These are phyloP conservation scores for Agrotis clavis DNA, from an alignment of 2,888 invertebrate species.

Conservation along the genomic window DNA sequence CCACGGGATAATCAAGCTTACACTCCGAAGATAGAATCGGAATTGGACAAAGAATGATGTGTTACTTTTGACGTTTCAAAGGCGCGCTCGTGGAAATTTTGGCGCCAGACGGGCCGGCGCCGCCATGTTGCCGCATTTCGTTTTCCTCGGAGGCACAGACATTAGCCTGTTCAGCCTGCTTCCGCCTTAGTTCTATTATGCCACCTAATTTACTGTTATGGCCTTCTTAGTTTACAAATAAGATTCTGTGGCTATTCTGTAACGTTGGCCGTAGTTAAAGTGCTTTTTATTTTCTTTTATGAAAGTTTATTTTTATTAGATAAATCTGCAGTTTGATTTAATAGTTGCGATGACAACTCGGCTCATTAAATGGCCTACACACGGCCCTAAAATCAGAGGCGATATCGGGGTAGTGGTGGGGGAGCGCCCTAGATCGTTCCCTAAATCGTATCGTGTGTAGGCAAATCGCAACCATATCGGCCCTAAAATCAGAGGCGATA, in stretches of 20 bases:
- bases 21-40: fast-evolving
- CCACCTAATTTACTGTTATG: slow-evolving; percentile 84
- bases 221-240: slow-evolving; percentile 74
- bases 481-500: no score
- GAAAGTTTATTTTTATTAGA: neutral
- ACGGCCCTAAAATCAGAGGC: no score
- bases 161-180: slow-evolving; percentile 78
- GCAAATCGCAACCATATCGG: no score
- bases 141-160: slow-evolving; percentile 76
- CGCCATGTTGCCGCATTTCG: slow-evolving; percentile 83
- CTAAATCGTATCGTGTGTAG: no score
- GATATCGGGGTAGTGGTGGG: no score
- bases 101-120: slow-evolving; percentile 86
- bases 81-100: slow-evolving; percentile 72
- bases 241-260: slow-evolving; percentile 68
- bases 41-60: neutral
- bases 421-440: no score
- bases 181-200: slow-evolving; percentile 83
- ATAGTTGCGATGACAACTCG: no score
- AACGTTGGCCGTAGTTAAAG: slow-evolving; percentile 61
- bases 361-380: no score
- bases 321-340: neutral
- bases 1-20: slow-evolving; percentile 46
- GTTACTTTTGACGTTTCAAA: slow-evolving; percentile 64
- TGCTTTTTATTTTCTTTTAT: slow-evolving; percentile 40